These are phyloP conservation scores for Tricholaema leucomelas DNA, from an alignment of 2,113 vertebrate genomes.

Conservation along the genomic window DNA sequence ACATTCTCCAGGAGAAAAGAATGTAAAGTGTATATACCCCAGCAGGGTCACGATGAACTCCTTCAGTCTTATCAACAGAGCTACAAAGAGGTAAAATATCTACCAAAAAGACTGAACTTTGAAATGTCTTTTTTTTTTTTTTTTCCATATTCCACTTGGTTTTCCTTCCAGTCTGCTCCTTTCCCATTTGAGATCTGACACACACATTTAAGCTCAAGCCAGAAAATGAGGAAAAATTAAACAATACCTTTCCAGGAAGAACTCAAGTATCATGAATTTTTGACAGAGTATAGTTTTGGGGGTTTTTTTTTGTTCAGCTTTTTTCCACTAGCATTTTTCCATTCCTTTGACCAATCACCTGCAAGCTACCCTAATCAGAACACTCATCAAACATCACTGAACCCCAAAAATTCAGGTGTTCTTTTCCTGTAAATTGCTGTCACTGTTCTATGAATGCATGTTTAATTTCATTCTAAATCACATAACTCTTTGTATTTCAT, in stretches of 20 bases:
- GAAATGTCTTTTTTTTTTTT: neutral
- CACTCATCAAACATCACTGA: neutral
- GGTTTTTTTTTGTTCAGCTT: neutral
- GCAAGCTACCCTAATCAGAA: neutral
- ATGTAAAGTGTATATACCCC: neutral
- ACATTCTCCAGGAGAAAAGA: neutral
- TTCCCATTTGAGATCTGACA: neutral
- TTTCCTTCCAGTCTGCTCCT: neutral
- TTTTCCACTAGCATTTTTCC: neutral
- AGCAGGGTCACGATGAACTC: neutral
- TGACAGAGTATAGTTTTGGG: fast-evolving
- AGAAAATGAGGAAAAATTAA: neutral
- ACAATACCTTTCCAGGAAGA: neutral
- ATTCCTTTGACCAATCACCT: neutral
- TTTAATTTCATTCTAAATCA: too few relatives aligned
- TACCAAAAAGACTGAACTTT: neutral
- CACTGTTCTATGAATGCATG: neutral
- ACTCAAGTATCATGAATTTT: neutral
- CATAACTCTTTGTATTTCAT: too few relatives aligned
- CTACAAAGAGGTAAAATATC: neutral
- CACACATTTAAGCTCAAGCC: neutral
- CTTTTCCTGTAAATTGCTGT: neutral
- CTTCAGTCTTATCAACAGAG: neutral
- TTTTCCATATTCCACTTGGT: neutral
- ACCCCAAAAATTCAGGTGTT: neutral